Evolutionary conservation across 2,888 invertebrate genomes (phyloP).

Genomic region (Itoplectis maculator): DNA sequence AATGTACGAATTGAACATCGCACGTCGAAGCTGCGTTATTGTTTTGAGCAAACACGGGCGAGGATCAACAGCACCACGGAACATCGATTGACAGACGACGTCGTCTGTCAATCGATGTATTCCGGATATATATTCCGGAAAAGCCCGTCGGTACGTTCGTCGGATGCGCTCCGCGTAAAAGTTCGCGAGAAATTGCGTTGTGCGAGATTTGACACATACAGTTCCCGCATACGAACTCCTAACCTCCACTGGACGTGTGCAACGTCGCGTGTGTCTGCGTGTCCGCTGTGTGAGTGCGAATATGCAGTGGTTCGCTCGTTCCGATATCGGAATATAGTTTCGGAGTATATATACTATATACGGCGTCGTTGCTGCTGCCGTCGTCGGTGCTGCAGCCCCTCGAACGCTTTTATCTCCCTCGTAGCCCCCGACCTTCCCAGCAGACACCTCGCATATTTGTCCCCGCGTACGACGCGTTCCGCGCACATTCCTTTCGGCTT

Average conservation of each 20-base stretch:
- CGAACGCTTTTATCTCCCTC: conserved; percentile 65
- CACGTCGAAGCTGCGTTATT: background rate
- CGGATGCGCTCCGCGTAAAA: conserved; percentile 33
- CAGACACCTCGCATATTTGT: conserved; percentile 67
- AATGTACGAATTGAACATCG: background rate
- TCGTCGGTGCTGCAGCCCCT: conserved; percentile 50
- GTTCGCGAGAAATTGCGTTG: conserved; percentile 19
- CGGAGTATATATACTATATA: conserved; percentile 20
- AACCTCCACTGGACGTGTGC: background rate
- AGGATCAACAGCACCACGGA: conserved; percentile 68
- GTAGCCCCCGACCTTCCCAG: conserved; percentile 57
- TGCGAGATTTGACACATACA: conserved; percentile 27
- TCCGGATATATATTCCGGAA: background rate
- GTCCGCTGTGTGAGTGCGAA: conserved; percentile 3
- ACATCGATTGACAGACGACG: conserved; percentile 70
- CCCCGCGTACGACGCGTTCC: conserved; percentile 59
- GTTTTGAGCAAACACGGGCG: conserved; percentile 33
- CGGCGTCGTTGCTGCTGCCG: conserved; percentile 22
- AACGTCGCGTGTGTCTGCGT: background rate
- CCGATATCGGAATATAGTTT: conserved; percentile 16
- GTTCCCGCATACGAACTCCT: conserved; percentile 7
- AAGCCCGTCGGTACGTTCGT: conserved; percentile 4
- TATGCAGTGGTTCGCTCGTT: conserved; percentile 6
- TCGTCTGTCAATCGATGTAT: background rate
- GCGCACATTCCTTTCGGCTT: conserved; percentile 70